Percentiles rank a stretch among this genome's conserved stretches.
Evolutionary conservation across 2,888 invertebrate species (phyloP).

Genomic region (Agonopterix heracliana): DNA sequence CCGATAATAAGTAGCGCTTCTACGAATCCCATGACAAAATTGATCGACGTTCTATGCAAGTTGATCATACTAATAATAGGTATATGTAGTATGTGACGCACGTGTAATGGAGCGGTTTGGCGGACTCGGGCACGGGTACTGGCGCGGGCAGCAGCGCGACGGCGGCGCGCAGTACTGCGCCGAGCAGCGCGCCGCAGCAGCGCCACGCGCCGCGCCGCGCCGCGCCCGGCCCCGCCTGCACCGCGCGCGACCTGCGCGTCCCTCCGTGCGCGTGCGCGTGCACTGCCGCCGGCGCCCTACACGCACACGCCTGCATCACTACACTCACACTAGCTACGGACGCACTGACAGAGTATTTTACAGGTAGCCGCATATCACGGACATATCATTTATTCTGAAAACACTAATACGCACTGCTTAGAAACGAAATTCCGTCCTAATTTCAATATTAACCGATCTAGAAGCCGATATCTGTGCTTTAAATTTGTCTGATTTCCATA

Average conservation of each 20-base stretch:
- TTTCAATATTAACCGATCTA: no score
- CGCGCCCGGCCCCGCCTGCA: slow-evolving; percentile 4
- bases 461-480: no score
- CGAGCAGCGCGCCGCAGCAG: neutral
- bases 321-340: no score
- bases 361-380: neutral
- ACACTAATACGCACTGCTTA: no score
- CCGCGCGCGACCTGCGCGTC: slow-evolving; percentile 1
- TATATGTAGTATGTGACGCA: neutral
- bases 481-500: no score
- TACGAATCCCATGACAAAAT: no score
- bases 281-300: no score
- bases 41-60: no score
- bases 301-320: neutral
- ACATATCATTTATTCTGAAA: no score
- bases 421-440: no score
- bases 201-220: neutral
- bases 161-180: neutral
- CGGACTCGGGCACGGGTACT: neutral
- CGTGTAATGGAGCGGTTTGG: neutral
- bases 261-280: neutral
- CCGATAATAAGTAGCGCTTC: no score
- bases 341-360: no score
- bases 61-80: neutral
- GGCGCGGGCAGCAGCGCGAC: neutral